phyloP scores from a whole-genome alignment of 2,888 invertebrate species.

The Oscheius sp. region DNA sequence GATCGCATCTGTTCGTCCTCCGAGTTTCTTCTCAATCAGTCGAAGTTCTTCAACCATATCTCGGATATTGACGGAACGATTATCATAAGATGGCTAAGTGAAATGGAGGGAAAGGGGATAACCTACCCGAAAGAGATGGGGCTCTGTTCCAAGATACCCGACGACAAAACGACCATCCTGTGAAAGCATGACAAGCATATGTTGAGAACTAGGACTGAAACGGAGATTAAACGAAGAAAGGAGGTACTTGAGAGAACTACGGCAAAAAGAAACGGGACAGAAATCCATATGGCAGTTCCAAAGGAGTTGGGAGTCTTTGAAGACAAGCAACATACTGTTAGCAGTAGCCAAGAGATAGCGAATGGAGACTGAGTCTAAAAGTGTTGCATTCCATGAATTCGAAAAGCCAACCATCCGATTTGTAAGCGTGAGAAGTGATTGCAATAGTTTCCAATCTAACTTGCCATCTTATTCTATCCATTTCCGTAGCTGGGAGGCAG shows the following conservation, averaged over 20 bases:
- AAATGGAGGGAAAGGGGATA: neutral
- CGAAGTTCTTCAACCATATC: conserved; percentile 10
- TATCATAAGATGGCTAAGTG: neutral
- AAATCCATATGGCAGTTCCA: conserved; percentile 50
- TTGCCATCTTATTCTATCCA: conserved; percentile 36
- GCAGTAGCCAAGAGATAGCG: conserved; percentile 38
- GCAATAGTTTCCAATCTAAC: conserved; percentile 49
- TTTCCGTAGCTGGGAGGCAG: conserved; percentile 31
- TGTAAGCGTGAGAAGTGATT: conserved; percentile 35
- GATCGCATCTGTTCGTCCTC: neutral
- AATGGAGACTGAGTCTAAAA: conserved; percentile 23
- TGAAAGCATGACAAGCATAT: conserved; percentile 36
- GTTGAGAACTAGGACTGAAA: conserved; percentile 36
- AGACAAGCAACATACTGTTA: conserved; percentile 39
- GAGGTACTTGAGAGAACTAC: conserved; percentile 37
- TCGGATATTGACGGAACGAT: conserved; percentile 5
- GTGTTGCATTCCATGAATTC: too few relatives aligned
- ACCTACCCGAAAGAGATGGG: conserved; percentile 35
- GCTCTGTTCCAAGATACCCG: conserved; percentile 52
- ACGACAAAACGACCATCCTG: conserved; percentile 37
- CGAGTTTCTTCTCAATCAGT: neutral
- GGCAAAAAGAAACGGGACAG: conserved; percentile 25
- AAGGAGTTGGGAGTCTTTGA: conserved; percentile 40
- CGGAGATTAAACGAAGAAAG: neutral
- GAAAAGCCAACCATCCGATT: conserved; percentile 1